Conservation (phyloP, 2,797 vertebrate genomes). For the Salarias fasciatus region DNA sequence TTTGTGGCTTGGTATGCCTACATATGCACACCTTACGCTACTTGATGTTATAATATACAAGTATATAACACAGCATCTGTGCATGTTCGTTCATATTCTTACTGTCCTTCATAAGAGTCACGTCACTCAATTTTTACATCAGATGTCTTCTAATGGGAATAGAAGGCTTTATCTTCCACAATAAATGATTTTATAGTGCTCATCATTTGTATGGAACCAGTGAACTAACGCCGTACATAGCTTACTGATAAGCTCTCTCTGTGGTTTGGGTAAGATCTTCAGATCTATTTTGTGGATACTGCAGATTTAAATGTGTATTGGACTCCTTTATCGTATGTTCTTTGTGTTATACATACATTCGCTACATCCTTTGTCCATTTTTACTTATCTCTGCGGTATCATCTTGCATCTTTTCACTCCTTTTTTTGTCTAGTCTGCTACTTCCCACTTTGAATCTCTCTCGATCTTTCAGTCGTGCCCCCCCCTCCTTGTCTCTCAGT, state of each 20-base stretch:
- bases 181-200: too few relatives aligned
- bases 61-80: too few relatives aligned
- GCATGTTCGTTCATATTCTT: too few relatives aligned
- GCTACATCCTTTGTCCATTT: constrained; percentile 13
- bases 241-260: too few relatives aligned
- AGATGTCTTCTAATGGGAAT: constrained; percentile 1
- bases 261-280: too few relatives aligned
- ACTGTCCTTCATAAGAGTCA: neutral
- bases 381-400: constrained; percentile 4
- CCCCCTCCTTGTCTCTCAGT: constrained; percentile 44
- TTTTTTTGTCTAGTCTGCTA: constrained; percentile 43
- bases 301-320: neutral
- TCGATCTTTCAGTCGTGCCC: constrained; percentile 34
- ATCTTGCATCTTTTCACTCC: constrained; percentile 18
- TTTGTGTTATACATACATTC: neutral
- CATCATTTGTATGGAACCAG: too few relatives aligned
- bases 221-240: too few relatives aligned
- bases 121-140: neutral
- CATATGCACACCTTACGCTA: constrained; percentile 30
- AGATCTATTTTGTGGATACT: too few relatives aligned
- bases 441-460: too few relatives aligned
- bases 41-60: constrained; percentile 24
- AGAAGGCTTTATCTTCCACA: neutral
- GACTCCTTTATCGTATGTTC: too few relatives aligned
- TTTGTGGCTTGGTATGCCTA: constrained; percentile 40